Conservation (phyloP, 2,888 invertebrate species). For the Eustalomyia histrio region DNA sequence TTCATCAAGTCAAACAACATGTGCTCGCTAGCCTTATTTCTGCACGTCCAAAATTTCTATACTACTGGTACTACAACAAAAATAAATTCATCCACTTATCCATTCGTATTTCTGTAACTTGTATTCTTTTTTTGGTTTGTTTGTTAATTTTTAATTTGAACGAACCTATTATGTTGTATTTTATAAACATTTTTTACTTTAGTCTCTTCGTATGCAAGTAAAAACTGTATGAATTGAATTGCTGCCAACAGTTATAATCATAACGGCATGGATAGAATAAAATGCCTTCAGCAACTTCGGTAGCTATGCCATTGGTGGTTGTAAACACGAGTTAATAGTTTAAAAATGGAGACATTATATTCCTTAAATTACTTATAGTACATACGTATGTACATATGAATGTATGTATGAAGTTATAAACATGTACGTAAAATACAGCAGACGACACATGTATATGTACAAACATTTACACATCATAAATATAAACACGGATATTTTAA, state of each 20-base stretch:
- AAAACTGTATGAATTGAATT: conserved; percentile 38
- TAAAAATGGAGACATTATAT: conserved; percentile 58
- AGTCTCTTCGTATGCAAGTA: neutral
- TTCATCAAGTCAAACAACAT: conserved; percentile 25
- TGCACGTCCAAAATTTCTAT: conserved; percentile 22
- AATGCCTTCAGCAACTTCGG: conserved; percentile 47
- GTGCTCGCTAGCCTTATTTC: conserved; percentile 23
- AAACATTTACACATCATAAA: no score
- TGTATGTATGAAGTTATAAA: no score
- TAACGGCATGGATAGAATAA: conserved; percentile 30
- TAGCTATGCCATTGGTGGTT: conserved; percentile 64
- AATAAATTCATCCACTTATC: no score
- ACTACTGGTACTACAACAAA: neutral
- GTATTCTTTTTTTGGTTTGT: conserved; percentile 9
- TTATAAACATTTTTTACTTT: conserved; percentile 10
- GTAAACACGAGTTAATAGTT: conserved; percentile 34
- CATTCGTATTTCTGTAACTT: neutral
- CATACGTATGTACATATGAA: neutral
- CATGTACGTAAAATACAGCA: conserved; percentile 6
- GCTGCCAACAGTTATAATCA: conserved; percentile 57
- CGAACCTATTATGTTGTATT: neutral
- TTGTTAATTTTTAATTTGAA: conserved; percentile 20
- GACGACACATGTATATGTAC: neutral
- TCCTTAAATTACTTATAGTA: conserved; percentile 5
- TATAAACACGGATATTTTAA: neutral